A percentile compares a stretch with the other conserved stretches of the same genome.
These are phyloP conservation scores for Melanchra persicariae DNA, from an alignment of 2,888 invertebrate species.

Conservation along the genomic window DNA sequence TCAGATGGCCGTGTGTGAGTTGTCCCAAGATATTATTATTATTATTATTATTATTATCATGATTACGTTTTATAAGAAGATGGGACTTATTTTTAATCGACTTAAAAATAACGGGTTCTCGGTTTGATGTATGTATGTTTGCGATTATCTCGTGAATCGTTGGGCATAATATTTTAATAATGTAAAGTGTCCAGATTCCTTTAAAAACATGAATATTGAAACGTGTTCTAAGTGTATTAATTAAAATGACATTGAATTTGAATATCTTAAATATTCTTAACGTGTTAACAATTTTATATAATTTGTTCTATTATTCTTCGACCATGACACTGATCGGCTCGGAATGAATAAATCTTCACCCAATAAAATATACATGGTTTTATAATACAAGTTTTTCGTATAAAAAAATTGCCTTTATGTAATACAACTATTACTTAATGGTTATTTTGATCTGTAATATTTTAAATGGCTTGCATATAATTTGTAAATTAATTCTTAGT, in stretches of 20 bases:
- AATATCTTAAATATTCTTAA: not conserved
- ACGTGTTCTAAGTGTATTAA: not conserved
- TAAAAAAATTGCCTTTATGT: slow-evolving; percentile 24
- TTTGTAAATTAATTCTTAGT: slow-evolving; percentile 26
- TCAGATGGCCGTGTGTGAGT: too few species aligned
- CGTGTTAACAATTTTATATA: slow-evolving; percentile 6
- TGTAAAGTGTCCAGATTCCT: too few species aligned
- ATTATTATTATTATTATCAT: too few species aligned
- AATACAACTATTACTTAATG: slow-evolving; percentile 27
- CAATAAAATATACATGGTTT: slow-evolving; percentile 32
- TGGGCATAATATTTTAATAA: not conserved
- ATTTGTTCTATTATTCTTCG: slow-evolving; percentile 33
- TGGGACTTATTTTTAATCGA: slow-evolving; percentile 1
- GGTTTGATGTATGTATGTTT: not conserved
- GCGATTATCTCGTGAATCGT: not conserved
- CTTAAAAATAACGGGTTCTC: not conserved
- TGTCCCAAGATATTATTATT: too few species aligned
- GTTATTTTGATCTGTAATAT: not conserved
- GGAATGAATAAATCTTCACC: slow-evolving; percentile 35
- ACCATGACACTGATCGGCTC: slow-evolving; percentile 47
- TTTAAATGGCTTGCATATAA: slow-evolving; percentile 8
- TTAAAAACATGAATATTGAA: not conserved
- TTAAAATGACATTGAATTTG: slow-evolving; percentile 19
- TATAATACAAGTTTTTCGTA: slow-evolving; percentile 21
- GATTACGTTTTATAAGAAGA: slow-evolving; percentile 6